Conservation (phyloP, 2,797 vertebrate genomes). For the Eupleurogrammus muticus region DNA sequence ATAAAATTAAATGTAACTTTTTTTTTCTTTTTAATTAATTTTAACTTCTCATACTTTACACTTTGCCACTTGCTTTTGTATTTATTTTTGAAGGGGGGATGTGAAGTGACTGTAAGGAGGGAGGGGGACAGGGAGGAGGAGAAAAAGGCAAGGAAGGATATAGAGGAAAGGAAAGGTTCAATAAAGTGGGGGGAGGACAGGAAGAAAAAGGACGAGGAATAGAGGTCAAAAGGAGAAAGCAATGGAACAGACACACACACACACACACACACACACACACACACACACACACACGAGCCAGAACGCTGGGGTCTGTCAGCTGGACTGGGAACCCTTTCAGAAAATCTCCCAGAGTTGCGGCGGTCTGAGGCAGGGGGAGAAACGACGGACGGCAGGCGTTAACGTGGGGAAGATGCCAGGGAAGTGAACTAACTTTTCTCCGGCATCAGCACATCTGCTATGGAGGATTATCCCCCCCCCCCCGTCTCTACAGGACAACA, state of each 20-base stretch:
- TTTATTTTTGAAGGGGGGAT: neutral
- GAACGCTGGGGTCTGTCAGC: slow-evolving; percentile 57
- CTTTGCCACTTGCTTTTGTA: neutral
- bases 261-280: no score
- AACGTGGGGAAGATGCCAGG: slow-evolving; percentile 60
- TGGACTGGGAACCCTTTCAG: slow-evolving; percentile 62
- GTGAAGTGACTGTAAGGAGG: neutral
- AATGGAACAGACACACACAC: slow-evolving; percentile 22
- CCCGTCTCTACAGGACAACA: slow-evolving; percentile 40
- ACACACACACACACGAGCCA: no score
- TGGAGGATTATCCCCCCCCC: slow-evolving; percentile 52
- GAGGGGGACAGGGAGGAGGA: neutral
- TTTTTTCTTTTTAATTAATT: no score
- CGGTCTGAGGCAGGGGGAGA: slow-evolving; percentile 43
- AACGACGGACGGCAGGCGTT: slow-evolving; percentile 59
- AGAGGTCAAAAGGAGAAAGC: slow-evolving; percentile 50
- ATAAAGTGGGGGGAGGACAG: slow-evolving; percentile 7
- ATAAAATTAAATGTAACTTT: no score
- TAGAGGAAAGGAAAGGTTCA: slow-evolving; percentile 12
- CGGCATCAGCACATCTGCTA: slow-evolving; percentile 71
- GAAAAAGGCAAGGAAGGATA: neutral
- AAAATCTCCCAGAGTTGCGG: slow-evolving; percentile 62
- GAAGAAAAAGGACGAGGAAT: slow-evolving; percentile 4
- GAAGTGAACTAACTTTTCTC: slow-evolving; percentile 70
- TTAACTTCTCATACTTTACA: no score